phyloP scores from a whole-genome alignment of 2,797 vertebrate genomes.

The Eulemur mongoz region DNA sequence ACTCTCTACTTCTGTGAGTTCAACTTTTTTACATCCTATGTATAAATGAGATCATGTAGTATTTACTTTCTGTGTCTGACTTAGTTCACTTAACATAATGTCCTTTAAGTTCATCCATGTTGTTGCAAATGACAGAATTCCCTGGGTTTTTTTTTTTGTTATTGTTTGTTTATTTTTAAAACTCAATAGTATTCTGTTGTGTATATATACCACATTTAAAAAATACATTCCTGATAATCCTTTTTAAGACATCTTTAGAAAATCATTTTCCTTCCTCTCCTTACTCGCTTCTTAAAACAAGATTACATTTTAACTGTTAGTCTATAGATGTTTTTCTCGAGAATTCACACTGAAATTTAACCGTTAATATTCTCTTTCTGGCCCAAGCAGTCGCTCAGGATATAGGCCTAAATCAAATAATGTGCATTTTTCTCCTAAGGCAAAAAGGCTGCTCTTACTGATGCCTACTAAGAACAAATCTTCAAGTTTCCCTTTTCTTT shows the following conservation, averaged over 20 bases:
- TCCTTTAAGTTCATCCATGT: background rate
- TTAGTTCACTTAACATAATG: background rate
- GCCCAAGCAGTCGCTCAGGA: background rate
- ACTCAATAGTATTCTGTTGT: background rate
- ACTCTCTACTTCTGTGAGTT: background rate
- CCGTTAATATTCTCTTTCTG: background rate
- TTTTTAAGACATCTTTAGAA: slow-evolving; percentile 24
- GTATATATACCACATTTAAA: background rate
- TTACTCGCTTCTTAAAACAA: background rate
- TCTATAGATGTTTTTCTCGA: background rate
- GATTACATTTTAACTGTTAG: background rate
- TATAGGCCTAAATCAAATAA: background rate
- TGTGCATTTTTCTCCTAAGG: background rate
- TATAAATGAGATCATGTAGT: background rate
- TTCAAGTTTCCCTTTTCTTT: background rate
- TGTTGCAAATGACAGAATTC: background rate
- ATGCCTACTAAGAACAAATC: background rate
- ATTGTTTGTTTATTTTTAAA: background rate
- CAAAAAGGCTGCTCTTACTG: background rate
- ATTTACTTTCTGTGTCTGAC: background rate
- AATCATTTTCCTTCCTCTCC: background rate
- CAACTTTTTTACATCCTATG: background rate
- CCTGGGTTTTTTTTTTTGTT: background rate
- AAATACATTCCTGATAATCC: background rate
- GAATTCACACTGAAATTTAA: slow-evolving; percentile 10